A percentile compares a stretch with the other conserved stretches of the same genome.
phyloP scores from a whole-genome alignment of 2,113 vertebrate genomes.

The Hippotragus niger region DNA sequence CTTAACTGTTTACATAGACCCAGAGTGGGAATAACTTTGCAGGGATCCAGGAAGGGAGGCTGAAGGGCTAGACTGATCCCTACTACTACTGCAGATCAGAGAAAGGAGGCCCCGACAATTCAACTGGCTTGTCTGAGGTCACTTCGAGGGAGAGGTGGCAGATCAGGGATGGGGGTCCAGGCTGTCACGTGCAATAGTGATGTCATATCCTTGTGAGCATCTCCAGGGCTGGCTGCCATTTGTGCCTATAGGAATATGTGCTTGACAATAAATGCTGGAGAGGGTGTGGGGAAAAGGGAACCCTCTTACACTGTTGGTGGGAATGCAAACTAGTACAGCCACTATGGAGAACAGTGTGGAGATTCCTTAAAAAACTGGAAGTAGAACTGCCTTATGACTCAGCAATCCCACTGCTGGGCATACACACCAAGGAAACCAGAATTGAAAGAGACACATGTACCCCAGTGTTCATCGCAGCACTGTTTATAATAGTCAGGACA shows the following conservation, averaged over 20 bases:
- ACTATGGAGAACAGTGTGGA: no score
- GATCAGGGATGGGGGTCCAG: not conserved
- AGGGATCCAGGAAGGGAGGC: not conserved
- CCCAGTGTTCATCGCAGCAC: no score
- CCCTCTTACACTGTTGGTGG: no score
- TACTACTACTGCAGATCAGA: not conserved
- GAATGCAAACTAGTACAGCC: no score
- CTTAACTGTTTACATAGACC: not conserved
- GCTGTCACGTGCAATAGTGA: no score
- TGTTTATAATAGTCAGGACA: no score
- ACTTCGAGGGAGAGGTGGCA: not conserved
- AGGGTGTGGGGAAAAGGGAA: no score
- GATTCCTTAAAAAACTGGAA: no score
- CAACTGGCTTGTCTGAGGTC: not conserved
- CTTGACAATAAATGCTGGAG: not conserved
- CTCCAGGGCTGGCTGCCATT: not conserved
- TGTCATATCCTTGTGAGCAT: not conserved
- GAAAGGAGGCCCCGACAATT: not conserved
- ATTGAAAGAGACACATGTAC: no score
- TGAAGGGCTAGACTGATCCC: not conserved
- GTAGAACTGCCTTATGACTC: no score
- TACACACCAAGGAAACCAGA: no score
- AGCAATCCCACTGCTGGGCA: no score
- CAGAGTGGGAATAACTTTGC: not conserved
- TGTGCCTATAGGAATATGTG: not conserved